A percentile compares a stretch with the other conserved stretches of the same genome.
Evolutionary conservation across 2,888 invertebrate species (phyloP).

Genomic region (Andrena minutula): DNA sequence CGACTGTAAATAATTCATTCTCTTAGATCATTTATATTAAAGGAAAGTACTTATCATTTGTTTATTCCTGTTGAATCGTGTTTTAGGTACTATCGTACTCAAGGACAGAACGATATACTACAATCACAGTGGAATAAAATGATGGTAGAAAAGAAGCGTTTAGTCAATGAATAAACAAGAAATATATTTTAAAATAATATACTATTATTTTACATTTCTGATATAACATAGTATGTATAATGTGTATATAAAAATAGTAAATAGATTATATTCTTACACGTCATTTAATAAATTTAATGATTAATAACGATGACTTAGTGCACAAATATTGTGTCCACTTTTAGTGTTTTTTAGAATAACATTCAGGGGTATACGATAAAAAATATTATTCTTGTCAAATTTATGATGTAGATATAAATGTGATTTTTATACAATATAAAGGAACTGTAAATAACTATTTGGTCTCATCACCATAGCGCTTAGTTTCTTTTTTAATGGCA

Average conservation of each 20-base stretch:
- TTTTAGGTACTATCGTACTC: slow-evolving; percentile 41
- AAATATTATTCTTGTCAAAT: no score
- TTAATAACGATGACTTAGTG: no score
- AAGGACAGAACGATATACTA: slow-evolving; percentile 31
- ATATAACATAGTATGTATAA: background rate
- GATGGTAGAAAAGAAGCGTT: slow-evolving; percentile 7
- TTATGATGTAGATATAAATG: no score
- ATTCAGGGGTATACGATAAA: no score
- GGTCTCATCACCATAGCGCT: no score
- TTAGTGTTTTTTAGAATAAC: no score
- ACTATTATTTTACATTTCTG: background rate
- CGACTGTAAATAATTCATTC: slow-evolving; percentile 47
- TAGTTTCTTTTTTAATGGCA: background rate
- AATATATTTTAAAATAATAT: background rate
- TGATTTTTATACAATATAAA: no score
- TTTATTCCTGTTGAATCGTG: background rate
- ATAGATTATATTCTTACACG: background rate
- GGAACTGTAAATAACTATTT: no score
- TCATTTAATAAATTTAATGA: no score
- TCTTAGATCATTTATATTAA: background rate
- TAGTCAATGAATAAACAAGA: background rate
- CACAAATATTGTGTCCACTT: no score
- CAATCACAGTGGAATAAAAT: slow-evolving; percentile 33
- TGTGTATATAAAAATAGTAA: background rate
- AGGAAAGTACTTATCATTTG: background rate